Conservation (phyloP, 2,797 vertebrate species). For the Sphaeramia orbicularis region DNA sequence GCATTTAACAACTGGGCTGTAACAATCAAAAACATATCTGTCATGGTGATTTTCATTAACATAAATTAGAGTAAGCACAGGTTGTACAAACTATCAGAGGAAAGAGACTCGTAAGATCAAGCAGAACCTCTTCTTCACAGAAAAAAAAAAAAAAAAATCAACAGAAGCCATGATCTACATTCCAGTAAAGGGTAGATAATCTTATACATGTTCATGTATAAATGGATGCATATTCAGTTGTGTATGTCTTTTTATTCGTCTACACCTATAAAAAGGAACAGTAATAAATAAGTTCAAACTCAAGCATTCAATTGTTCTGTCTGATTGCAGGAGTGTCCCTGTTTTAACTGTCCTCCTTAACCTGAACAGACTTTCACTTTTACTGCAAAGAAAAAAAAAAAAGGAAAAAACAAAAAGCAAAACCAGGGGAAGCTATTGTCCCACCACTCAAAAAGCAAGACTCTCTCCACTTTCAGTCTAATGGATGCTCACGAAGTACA, state of each 20-base stretch:
- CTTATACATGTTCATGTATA: constrained; percentile 76
- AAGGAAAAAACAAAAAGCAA: constrained; percentile 55
- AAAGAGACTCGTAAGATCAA: constrained; percentile 69
- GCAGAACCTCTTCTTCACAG: constrained; percentile 68
- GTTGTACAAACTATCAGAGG: constrained; percentile 79
- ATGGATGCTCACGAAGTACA: constrained; percentile 56
- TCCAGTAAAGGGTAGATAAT: constrained; percentile 82
- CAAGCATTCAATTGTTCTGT: constrained; percentile 79
- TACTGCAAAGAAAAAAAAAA: constrained; percentile 65
- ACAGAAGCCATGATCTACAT: constrained; percentile 82
- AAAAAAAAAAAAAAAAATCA: constrained; percentile 28
- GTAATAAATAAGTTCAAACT: constrained; percentile 81
- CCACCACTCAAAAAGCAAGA: constrained; percentile 66
- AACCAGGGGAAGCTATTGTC: constrained; percentile 61
- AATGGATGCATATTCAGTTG: constrained; percentile 82
- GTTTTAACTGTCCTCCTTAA: constrained; percentile 66
- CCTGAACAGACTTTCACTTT: constrained; percentile 68
- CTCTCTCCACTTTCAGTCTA: constrained; percentile 64
- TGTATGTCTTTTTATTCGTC: constrained; percentile 71
- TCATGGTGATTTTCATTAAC: constrained; percentile 79
- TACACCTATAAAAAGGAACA: constrained; percentile 80
- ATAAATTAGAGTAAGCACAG: constrained; percentile 82
- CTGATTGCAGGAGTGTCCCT: constrained; percentile 75
- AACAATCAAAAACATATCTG: constrained; percentile 82
- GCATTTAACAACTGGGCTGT: constrained; percentile 85